A percentile compares a stretch with the other conserved stretches of the same genome.
phyloP scores from a whole-genome alignment of 2,113 vertebrate species.

The Scatophagus argus region DNA sequence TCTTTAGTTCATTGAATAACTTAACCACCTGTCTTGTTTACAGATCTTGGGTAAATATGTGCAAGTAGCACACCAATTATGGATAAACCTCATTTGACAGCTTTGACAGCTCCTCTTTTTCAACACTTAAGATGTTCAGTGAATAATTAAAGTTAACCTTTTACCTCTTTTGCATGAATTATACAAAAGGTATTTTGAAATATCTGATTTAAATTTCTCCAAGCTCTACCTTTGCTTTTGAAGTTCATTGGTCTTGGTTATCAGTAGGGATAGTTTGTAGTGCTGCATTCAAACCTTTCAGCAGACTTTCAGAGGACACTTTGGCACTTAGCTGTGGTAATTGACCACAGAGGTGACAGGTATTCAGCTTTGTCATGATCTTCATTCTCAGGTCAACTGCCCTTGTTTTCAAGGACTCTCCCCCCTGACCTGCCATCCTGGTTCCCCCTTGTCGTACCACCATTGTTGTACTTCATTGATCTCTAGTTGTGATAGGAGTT shows the following conservation, averaged over 20 bases:
- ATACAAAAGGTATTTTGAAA: conserved; percentile 32
- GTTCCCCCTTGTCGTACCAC: no score
- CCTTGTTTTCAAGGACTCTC: no score
- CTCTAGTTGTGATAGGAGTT: no score
- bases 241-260: not conserved
- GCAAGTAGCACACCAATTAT: conserved; percentile 7
- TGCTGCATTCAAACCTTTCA: no score
- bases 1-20: conserved; percentile 36
- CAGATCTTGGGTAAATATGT: conserved; percentile 3
- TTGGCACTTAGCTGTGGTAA: no score
- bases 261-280: no score
- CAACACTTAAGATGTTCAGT: conserved; percentile 20
- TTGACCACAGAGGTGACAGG: no score
- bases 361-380: no score
- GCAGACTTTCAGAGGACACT: no score
- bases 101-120: conserved; percentile 21
- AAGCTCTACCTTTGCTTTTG: conserved; percentile 6
- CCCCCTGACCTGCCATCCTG: no score
- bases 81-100: conserved; percentile 35
- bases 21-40: conserved; percentile 54
- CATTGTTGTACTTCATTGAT: no score
- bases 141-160: conserved; percentile 44
- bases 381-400: no score
- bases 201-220: not conserved
- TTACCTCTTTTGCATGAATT: conserved; percentile 38